Evolutionary conservation across 1,140 invertebrate species (phyloP).

Genomic region (Heliconius melpomene): DNA sequence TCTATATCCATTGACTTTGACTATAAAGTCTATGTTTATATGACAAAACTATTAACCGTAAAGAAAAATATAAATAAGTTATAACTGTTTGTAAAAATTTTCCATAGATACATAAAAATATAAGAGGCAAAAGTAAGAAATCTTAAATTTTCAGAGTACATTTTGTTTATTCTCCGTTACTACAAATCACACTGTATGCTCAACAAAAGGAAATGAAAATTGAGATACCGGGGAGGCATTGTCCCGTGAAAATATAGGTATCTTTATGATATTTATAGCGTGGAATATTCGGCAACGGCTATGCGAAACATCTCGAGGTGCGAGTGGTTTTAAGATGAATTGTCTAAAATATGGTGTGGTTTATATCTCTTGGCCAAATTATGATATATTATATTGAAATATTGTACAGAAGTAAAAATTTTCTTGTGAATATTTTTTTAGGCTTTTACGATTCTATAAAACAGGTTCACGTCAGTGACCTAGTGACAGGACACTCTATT

Average conservation of each 20-base stretch:
- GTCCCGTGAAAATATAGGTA: constrained; percentile 73
- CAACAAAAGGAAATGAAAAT: constrained; percentile 75
- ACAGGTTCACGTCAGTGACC: background rate
- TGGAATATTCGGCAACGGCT: constrained; percentile 56
- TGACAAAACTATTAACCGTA: too few relatives aligned
- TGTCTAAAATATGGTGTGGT: constrained; percentile 1
- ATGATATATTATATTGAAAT: background rate
- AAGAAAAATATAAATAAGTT: background rate
- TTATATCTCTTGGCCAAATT: constrained; percentile 5
- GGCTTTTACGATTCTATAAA: background rate
- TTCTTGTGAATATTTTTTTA: background rate
- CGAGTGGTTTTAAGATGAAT: constrained; percentile 4
- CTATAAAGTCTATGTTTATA: too few relatives aligned
- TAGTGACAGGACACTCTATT: too few relatives aligned
- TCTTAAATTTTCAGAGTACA: constrained; percentile 44
- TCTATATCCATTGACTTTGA: too few relatives aligned
- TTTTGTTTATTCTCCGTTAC: constrained; percentile 74
- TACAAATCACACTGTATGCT: constrained; percentile 76
- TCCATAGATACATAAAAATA: background rate
- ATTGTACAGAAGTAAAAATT: background rate
- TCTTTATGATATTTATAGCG: constrained; percentile 73
- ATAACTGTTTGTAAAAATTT: background rate
- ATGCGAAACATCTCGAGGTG: constrained; percentile 9
- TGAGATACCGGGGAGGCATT: constrained; percentile 74
- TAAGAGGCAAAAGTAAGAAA: background rate